phyloP scores from a whole-genome alignment of 2,113 vertebrate genomes.

The Orcinus orca region DNA sequence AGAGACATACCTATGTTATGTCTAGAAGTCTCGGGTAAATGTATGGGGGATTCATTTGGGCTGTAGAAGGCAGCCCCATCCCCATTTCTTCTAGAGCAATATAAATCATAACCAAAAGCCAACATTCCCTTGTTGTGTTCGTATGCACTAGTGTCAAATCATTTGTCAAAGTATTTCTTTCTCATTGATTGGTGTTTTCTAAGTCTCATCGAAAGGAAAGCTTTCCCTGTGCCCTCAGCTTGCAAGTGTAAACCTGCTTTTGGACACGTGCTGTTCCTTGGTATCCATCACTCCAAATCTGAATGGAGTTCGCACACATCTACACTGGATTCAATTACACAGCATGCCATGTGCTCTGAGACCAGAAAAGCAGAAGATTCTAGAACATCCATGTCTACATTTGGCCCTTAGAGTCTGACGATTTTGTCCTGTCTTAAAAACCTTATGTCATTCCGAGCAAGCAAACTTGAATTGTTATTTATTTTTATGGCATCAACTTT shows the following conservation, averaged over 20 bases:
- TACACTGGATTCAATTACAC: background rate
- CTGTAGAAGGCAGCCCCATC: constrained; percentile 54
- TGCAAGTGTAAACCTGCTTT: background rate
- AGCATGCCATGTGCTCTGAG: background rate
- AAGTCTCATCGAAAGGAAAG: background rate
- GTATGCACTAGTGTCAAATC: constrained; percentile 72
- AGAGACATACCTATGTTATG: constrained; percentile 75
- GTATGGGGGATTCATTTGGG: constrained; percentile 67
- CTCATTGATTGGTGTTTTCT: constrained; percentile 25
- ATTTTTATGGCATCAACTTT: background rate
- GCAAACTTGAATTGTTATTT: background rate
- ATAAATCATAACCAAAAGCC: constrained; percentile 73
- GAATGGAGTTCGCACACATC: background rate
- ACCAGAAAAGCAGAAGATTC: constrained; percentile 8
- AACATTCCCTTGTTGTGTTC: constrained; percentile 72
- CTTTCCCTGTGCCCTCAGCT: background rate
- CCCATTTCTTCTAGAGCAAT: constrained; percentile 58
- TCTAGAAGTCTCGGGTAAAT: constrained; percentile 78
- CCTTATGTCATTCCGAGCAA: background rate
- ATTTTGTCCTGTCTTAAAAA: constrained; percentile 22
- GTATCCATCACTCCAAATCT: background rate
- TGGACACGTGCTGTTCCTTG: background rate
- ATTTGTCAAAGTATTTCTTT: constrained; percentile 68
- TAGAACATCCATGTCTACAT: background rate
- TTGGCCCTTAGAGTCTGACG: background rate